phyloP scores from a whole-genome alignment of 2,888 invertebrate species.

The Physocephala rufipes region DNA sequence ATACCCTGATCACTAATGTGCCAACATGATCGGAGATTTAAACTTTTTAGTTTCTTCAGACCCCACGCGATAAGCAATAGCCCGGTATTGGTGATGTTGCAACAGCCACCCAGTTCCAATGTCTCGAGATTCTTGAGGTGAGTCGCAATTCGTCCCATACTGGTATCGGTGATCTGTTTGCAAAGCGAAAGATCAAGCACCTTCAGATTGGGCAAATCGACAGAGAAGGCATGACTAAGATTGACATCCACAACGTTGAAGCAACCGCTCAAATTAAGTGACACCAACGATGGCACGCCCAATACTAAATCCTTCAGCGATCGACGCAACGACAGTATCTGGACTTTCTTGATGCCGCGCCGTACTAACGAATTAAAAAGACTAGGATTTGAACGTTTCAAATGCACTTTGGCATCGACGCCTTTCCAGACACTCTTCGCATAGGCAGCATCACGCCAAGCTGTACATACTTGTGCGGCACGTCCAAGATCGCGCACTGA shows the following conservation, averaged over 20 bases:
- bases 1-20: constrained; percentile 92
- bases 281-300: constrained; percentile 85
- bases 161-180: constrained; percentile 94
- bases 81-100: constrained; percentile 89
- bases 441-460: constrained; percentile 93
- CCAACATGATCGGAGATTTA: constrained; percentile 93
- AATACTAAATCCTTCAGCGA: constrained; percentile 86
- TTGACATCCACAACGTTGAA: constrained; percentile 91
- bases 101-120: constrained; percentile 90
- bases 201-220: constrained; percentile 79
- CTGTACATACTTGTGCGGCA: constrained; percentile 87
- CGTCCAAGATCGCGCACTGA: constrained; percentile 89
- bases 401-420: constrained; percentile 89
- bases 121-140: constrained; percentile 85
- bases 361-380: constrained; percentile 86
- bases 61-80: constrained; percentile 88
- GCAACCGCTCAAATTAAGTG: constrained; percentile 90
- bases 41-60: constrained; percentile 80
- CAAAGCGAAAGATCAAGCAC: constrained; percentile 89
- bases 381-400: constrained; percentile 82
- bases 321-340: constrained; percentile 85
- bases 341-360: constrained; percentile 87
- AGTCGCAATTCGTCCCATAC: constrained; percentile 85
- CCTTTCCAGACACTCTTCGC: constrained; percentile 94
- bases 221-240: constrained; percentile 82